These are phyloP conservation scores for Hylaeus volcanicus DNA, from an alignment of 1,140 invertebrate genomes.

Conservation along the genomic window DNA sequence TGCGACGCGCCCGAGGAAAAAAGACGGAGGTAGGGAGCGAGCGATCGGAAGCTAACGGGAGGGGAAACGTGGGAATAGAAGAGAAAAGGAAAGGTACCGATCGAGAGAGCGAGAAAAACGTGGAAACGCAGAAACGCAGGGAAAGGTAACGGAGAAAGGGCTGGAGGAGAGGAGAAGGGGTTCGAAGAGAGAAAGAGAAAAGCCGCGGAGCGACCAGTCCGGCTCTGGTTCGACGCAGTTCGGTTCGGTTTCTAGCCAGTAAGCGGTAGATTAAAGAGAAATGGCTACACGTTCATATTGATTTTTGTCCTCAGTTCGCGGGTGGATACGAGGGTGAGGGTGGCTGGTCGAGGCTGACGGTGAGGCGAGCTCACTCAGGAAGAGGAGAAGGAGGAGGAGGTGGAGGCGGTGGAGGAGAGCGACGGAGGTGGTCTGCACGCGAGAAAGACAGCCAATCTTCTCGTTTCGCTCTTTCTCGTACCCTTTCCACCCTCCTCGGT, in stretches of 20 bases:
- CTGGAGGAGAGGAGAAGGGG: background rate
- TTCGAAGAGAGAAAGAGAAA: constrained; percentile 36
- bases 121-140: background rate
- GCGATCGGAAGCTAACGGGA: constrained; percentile 14
- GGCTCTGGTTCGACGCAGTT: constrained; percentile 71
- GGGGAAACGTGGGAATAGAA: constrained; percentile 5
- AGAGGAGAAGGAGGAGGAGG: constrained; percentile 29
- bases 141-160: background rate
- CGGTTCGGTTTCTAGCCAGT: constrained; percentile 74
- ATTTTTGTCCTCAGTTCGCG: constrained; percentile 80
- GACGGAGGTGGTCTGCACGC: constrained; percentile 66
- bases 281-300: constrained; percentile 81
- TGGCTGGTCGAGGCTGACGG: constrained; percentile 56
- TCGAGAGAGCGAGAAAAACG: constrained; percentile 20
- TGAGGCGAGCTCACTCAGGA: constrained; percentile 55
- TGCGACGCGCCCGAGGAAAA: constrained; percentile 33
- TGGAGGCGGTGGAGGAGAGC: constrained; percentile 17
- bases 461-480: constrained; percentile 70
- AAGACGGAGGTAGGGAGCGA: constrained; percentile 1
- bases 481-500: constrained; percentile 22
- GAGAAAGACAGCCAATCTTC: constrained; percentile 74
- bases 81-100: constrained; percentile 8
- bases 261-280: constrained; percentile 81
- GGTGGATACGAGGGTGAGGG: constrained; percentile 66
- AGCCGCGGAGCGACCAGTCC: constrained; percentile 53